Evolutionary conservation across 2,797 vertebrate species (phyloP).

Genomic region (Carcharodon carcharias): DNA sequence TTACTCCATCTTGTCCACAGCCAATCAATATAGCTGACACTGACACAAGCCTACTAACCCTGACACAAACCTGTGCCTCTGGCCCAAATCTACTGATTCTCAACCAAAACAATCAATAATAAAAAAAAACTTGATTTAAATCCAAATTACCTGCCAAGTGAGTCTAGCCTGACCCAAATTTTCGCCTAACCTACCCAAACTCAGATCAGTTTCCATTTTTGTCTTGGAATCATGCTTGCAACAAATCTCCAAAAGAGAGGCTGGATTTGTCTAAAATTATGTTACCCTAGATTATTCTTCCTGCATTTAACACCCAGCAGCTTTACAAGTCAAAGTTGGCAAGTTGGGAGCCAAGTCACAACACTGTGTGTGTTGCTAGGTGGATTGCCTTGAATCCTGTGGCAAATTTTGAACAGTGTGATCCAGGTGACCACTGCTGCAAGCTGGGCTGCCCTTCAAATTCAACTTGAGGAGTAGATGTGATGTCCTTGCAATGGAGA

Average conservation of each 20-base stretch:
- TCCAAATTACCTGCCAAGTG: background rate
- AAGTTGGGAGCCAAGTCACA: no score
- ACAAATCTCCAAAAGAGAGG: background rate
- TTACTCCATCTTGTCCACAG: background rate
- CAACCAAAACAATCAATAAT: background rate
- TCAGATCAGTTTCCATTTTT: background rate
- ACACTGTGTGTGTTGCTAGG: no score
- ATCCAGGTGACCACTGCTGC: background rate
- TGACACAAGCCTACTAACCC: background rate
- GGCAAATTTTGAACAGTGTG: background rate
- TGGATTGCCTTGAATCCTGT: no score
- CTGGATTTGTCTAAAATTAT: constrained; percentile 45
- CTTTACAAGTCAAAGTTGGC: no score
- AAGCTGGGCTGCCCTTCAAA: background rate
- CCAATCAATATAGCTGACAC: background rate
- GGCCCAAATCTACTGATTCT: background rate
- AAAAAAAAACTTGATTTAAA: background rate
- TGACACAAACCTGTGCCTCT: background rate
- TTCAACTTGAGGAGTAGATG: background rate
- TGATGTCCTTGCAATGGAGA: background rate
- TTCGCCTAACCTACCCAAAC: background rate
- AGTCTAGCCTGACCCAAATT: background rate
- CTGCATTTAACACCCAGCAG: no score
- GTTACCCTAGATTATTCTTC: background rate
- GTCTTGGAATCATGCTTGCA: background rate